A percentile compares a stretch with the other conserved stretches of the same genome.
phyloP scores from a whole-genome alignment of 2,888 invertebrate species.

The Microdon myrmicae region DNA sequence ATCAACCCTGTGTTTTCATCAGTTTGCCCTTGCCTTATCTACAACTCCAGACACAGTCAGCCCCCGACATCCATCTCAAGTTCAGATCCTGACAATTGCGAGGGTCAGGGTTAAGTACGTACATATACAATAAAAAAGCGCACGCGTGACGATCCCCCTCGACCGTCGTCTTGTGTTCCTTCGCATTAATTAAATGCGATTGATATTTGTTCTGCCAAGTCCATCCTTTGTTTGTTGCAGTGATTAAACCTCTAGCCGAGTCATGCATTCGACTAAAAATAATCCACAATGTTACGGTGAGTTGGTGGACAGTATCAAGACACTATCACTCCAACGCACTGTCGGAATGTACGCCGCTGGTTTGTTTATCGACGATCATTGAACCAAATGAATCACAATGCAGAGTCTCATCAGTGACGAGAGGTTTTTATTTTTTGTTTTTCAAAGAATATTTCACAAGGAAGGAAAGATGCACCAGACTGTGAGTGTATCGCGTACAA shows the following conservation, averaged over 20 bases:
- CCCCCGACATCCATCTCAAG: constrained; percentile 29
- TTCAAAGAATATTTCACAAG: too few relatives aligned
- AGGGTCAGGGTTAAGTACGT: constrained; percentile 31
- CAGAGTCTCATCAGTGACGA: not conserved
- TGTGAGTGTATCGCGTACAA: too few relatives aligned
- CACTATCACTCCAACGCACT: constrained; percentile 15
- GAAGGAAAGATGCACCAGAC: too few relatives aligned
- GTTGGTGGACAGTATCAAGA: constrained; percentile 10
- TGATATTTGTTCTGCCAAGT: constrained; percentile 2
- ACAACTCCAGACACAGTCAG: too few relatives aligned
- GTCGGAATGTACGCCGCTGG: not conserved
- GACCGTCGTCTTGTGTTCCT: not conserved
- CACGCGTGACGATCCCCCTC: not conserved
- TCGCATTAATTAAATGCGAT: constrained; percentile 5
- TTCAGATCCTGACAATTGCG: constrained; percentile 23
- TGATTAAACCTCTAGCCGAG: constrained; percentile 19
- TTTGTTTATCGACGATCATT: constrained; percentile 26
- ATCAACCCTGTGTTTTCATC: too few relatives aligned
- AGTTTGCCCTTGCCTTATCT: too few relatives aligned
- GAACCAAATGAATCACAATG: constrained; percentile 24
- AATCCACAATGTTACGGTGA: constrained; percentile 8
- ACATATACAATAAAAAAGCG: not conserved
- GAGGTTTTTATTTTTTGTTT: too few relatives aligned
- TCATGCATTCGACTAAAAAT: constrained; percentile 18
- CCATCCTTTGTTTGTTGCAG: constrained; percentile 15